Evolutionary conservation across 2,888 invertebrate species (phyloP), one percentile per base, ranked within the genome.

Genomic region (Eucriotettix oculatus): DNA sequence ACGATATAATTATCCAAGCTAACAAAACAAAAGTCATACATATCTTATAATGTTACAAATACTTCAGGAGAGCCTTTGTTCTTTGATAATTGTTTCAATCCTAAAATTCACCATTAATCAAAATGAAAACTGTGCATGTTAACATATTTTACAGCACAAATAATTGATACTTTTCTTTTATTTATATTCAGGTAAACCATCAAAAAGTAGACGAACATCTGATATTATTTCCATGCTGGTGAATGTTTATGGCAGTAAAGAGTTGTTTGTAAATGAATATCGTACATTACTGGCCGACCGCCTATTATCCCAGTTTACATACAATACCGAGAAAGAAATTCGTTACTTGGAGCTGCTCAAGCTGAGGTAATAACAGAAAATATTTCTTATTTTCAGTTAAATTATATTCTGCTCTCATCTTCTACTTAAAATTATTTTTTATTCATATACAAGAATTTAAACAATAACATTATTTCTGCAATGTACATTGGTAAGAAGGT

Each of bases 191-290:
- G 81, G 77, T 44, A 80, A 79, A 70, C 76, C 80, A n/a, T 80
- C 77, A 1, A 79, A 78, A 68, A 77, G 75, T 70, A 79, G 73
- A 11, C 74, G 84, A 65, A 82, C 84, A 44, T 83, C 86, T 60
- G 99, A 99, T 72, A 95, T 99, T 58, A 95, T 99, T 71, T 94
- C 96, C 56, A 97, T 98, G 90, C 80, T 99, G 59, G 95, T 99
- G 0, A 96, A 94, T 73, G 95, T 99, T 54, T 98, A 99, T 73
- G 98, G 98, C 14, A 97, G 96, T 69, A 96, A 96, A 73, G 96
- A 98, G 72, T 74, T 98, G 44, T 99, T 99, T 77, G 96, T 99
- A 2, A 96, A 95, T 72, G 99, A 99, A 74, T 99, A 99, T 72
- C 81, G 96, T 58, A 94, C 91, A 52, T 76, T 99, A 16, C 76